Base-by-base conservation (phyloP, 2,797 vertebrate species). In the Zenarchopterus dispar region DNA sequence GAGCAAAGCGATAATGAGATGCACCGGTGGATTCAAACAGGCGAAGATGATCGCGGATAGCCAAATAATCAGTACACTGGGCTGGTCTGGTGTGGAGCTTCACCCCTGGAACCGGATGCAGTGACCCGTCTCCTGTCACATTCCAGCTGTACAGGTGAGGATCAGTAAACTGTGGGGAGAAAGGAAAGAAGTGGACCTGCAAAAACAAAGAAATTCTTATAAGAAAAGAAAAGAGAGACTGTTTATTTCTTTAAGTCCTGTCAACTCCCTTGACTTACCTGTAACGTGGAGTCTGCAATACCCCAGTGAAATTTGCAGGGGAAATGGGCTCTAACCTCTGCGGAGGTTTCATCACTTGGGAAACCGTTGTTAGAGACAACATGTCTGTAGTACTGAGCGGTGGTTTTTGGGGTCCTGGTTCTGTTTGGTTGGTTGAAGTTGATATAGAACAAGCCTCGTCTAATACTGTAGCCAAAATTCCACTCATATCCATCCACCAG, bases 401-500 rank as follows among this genome's bases (percentile, higher is more conserved):
- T 94, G 53, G 97, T 95, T 82, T 99, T 99, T 3, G 96, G 94
- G 50, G 89, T 86, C 75, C 96, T 94, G 81, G 88, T 91, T 72
- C 93, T 91, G 64, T 91, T 85, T 46, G 89, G 56, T 6, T 93
- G 93, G 46, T 71, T 89, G 71, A 97, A 96, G 80, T 99, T 93
- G 0, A 98, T 76, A 52, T 96, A 96, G 89, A 98, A 98, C 31
- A 99, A 91, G 24, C 98, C 98, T 1, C 95, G 91, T 31, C 96
- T 93, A 16, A 90, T 81, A 26, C 72, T 88, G 73, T 96, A 95
- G 31, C 91, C 94, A 1, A 96, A 90, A 62, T 95, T 95, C 98
- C 98, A 99, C 82, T 99, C 98, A 59, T 96, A 98, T 58, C 96
- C 96, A 56, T 99, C 98, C 45, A 99, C 85, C 77, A 99, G 89